Percentiles rank a stretch among this genome's conserved stretches.
These are phyloP conservation scores for Silurus aristotelis DNA, from an alignment of 2,797 vertebrate species.

Conservation along the genomic window DNA sequence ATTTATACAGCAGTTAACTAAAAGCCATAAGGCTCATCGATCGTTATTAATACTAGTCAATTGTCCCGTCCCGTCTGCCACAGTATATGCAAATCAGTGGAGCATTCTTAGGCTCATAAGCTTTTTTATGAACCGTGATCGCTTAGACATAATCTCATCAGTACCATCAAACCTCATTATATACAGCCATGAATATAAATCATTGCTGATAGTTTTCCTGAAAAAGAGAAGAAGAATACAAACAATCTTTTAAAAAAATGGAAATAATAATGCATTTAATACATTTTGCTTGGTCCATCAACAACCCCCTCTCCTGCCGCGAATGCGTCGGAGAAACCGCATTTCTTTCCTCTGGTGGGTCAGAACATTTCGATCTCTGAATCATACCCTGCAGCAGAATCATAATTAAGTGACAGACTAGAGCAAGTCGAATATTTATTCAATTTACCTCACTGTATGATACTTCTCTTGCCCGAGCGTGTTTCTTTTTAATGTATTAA, in stretches of 20 bases:
- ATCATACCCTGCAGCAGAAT: constrained; percentile 53
- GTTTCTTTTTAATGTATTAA: constrained; percentile 35
- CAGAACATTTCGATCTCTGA: constrained; percentile 53
- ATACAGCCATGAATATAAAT: constrained; percentile 16
- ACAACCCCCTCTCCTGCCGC: constrained; percentile 23
- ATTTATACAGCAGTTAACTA: not conserved
- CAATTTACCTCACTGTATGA: constrained; percentile 49
- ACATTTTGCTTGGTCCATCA: constrained; percentile 42
- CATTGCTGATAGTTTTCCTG: constrained; percentile 8
- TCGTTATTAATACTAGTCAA: not conserved
- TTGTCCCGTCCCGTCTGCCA: not conserved
- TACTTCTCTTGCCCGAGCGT: constrained; percentile 25
- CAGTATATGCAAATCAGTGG: constrained; percentile 15
- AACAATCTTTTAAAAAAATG: not conserved
- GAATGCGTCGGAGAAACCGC: constrained; percentile 36
- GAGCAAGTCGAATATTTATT: constrained; percentile 50
- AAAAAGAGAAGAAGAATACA: not conserved
- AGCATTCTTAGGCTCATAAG: not conserved
- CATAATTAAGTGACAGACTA: constrained; percentile 59
- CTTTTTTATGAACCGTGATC: constrained; percentile 5
- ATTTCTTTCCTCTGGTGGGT: constrained; percentile 55
- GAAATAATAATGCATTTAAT: constrained; percentile 50
- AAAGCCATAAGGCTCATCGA: not conserved
- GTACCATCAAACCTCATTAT: constrained; percentile 29
- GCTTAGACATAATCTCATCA: constrained; percentile 23